phyloP scores from a whole-genome alignment of 1,140 invertebrate species.

The Teleopsis dalmanni region DNA sequence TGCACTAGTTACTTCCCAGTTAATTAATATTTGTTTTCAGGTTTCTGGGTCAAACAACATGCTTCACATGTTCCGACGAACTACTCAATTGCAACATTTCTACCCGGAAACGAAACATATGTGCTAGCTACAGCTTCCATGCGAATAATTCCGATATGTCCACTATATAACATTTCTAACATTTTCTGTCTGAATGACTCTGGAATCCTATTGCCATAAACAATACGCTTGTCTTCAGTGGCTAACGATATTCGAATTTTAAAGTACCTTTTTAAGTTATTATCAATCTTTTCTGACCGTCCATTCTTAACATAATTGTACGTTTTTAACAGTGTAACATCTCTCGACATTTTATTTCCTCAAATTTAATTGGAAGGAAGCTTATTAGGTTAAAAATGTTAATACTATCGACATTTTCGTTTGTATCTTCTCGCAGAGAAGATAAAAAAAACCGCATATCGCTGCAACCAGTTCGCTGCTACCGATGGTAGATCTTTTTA shows the following conservation, averaged over 20 bases:
- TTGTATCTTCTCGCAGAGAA: neutral
- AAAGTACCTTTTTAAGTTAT: neutral
- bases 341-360: neutral
- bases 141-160: neutral
- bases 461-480: neutral
- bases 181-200: neutral
- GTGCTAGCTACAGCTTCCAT: neutral
- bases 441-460: slow-evolving; percentile 1
- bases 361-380: neutral
- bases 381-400: neutral
- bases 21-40: neutral
- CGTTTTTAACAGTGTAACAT: neutral
- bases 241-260: neutral
- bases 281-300: neutral
- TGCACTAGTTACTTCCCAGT: neutral
- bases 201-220: slow-evolving; percentile 3
- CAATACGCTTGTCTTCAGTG: neutral
- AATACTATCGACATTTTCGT: neutral
- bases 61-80: neutral
- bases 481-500: neutral
- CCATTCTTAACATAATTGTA: neutral
- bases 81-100: neutral
- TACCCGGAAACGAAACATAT: slow-evolving; percentile 1
- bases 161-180: neutral
- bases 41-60: neutral